These are phyloP conservation scores for Drosophila mimetica DNA, from an alignment of 2,888 invertebrate species.

Conservation along the genomic window DNA sequence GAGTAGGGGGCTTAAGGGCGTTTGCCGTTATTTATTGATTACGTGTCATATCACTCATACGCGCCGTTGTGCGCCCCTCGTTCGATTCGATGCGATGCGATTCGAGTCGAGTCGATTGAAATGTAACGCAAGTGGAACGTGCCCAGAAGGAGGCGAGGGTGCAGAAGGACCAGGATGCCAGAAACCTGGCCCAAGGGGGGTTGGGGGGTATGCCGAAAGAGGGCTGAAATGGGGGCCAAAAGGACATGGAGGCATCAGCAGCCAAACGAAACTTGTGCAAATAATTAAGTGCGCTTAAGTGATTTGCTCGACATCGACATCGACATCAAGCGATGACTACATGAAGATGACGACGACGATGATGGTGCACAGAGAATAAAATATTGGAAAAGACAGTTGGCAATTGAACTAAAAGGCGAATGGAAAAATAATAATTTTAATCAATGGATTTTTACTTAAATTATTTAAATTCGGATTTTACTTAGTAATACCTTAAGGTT, in stretches of 20 bases:
- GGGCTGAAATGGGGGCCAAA: neutral
- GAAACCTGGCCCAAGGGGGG: conserved; percentile 1
- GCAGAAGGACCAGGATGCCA: conserved; percentile 17
- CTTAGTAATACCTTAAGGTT: too few species aligned
- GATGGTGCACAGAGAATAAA: conserved; percentile 12
- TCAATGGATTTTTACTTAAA: too few species aligned
- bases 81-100: conserved; percentile 15
- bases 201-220: too few species aligned
- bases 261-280: conserved; percentile 70
- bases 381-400: neutral
- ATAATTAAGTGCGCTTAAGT: conserved; percentile 79
- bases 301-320: conserved; percentile 60
- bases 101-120: conserved; percentile 61
- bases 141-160: conserved; percentile 22
- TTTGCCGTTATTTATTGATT: conserved; percentile 74
- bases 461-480: too few species aligned
- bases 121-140: conserved; percentile 67
- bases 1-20: conserved; percentile 21
- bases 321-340: conserved; percentile 37
- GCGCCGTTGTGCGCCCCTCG: conserved; percentile 53
- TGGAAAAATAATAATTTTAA: neutral
- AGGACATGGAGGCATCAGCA: conserved; percentile 10
- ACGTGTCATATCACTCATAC: conserved; percentile 79
- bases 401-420: neutral
- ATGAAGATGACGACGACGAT: conserved; percentile 32